Percentiles rank a stretch among this genome's conserved stretches.
Conservation (phyloP, 2,113 vertebrate genomes). For the human region GRCh38 chr4:106836501-106837000, state of each 20-base stretch:
- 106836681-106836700: slow-evolving; percentile 89
- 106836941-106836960: not conserved
- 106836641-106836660: slow-evolving; percentile 89
- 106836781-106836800: slow-evolving; percentile 92
- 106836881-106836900: slow-evolving; percentile 91
- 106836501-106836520: slow-evolving; percentile 89
- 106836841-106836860: slow-evolving; percentile 91
- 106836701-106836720: slow-evolving; percentile 90
- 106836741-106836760: slow-evolving; percentile 94
- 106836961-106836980: not conserved
- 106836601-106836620: slow-evolving; percentile 89
- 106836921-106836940: slow-evolving; percentile 47
- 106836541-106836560: slow-evolving; percentile 94
- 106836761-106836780: slow-evolving; percentile 89
- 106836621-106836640: slow-evolving; percentile 88
- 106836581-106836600: slow-evolving; percentile 92
- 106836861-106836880: slow-evolving; percentile 92
- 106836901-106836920: slow-evolving; percentile 91
- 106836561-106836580: slow-evolving; percentile 89
- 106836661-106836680: slow-evolving; percentile 90
- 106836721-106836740: slow-evolving; percentile 93
- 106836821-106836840: slow-evolving; percentile 93
- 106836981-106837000: not conserved
- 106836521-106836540: slow-evolving; percentile 91
- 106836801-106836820: slow-evolving; percentile 92